Evolutionary conservation across 2,113 vertebrate species (phyloP).

Genomic region (Anguilla rostrata): DNA sequence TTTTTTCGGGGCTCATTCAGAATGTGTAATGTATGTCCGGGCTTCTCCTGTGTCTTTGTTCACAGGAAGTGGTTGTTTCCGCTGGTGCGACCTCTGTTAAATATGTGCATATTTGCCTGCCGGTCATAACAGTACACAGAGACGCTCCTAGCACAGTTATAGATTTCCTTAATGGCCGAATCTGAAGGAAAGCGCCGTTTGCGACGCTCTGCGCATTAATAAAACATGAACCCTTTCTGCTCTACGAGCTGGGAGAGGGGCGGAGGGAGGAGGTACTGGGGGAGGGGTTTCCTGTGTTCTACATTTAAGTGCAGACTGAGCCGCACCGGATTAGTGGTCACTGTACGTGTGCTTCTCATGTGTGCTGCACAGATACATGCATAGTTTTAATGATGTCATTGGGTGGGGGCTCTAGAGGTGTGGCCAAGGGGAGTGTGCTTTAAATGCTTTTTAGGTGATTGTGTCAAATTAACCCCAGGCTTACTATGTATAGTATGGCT

Average conservation of each 20-base stretch:
- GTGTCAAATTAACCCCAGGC: too few relatives aligned
- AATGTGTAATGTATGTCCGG: slow-evolving; percentile 33
- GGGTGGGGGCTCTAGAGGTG: too few relatives aligned
- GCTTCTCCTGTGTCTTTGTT: slow-evolving; percentile 40
- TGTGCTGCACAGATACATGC: too few relatives aligned
- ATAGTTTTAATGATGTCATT: too few relatives aligned
- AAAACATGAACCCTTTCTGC: slow-evolving; percentile 41
- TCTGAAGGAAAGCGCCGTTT: slow-evolving; percentile 60
- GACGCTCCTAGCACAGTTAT: slow-evolving; percentile 56
- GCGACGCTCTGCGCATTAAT: slow-evolving; percentile 53
- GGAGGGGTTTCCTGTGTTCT: background rate
- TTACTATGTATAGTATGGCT: too few relatives aligned
- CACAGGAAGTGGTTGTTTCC: slow-evolving; percentile 56
- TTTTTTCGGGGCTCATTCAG: background rate
- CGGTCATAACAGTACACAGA: slow-evolving; percentile 42
- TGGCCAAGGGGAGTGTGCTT: too few relatives aligned
- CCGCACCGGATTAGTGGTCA: too few relatives aligned
- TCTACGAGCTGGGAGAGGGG: background rate
- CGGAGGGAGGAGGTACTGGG: background rate
- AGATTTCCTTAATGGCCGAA: slow-evolving; percentile 62
- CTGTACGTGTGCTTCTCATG: too few relatives aligned
- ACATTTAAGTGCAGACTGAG: background rate
- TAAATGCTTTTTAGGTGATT: too few relatives aligned
- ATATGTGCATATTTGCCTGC: slow-evolving; percentile 68
- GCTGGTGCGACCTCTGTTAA: slow-evolving; percentile 63